Conservation (phyloP, 2,113 vertebrate genomes). For the Cynocephalus volans region DNA sequence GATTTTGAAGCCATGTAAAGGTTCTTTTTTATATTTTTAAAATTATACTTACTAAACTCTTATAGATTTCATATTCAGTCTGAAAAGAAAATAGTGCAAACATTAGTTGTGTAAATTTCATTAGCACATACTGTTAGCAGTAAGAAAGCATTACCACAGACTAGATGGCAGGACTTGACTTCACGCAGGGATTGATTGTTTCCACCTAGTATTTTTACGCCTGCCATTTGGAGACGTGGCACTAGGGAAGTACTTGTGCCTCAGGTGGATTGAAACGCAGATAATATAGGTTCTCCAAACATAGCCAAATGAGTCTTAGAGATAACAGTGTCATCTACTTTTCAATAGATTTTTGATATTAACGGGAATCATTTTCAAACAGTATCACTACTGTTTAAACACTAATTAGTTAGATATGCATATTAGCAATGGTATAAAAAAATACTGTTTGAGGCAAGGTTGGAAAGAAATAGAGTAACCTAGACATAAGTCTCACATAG, state of each 20-base stretch:
- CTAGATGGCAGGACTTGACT: not conserved
- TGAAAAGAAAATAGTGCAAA: not conserved
- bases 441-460: not conserved
- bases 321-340: conserved; percentile 25
- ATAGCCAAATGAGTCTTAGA: not conserved
- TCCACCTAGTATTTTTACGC: not conserved
- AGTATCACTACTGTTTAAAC: not conserved
- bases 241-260: not conserved
- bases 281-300: not conserved
- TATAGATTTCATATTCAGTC: conserved; percentile 2
- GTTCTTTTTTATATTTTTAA: conserved; percentile 21
- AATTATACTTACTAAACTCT: conserved; percentile 25
- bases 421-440: not conserved
- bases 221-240: not conserved
- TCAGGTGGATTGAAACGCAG: not conserved
- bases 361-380: conserved; percentile 54
- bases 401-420: conserved; percentile 19
- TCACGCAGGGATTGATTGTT: not conserved
- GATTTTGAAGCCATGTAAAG: not conserved
- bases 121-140: not conserved
- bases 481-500: conserved; percentile 4
- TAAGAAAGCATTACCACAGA: not conserved
- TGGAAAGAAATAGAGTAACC: conserved; percentile 43
- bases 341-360: conserved; percentile 49
- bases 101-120: not conserved